A percentile compares a stretch with the other conserved stretches of the same genome.
phyloP scores from a whole-genome alignment of 2,113 vertebrate species.

The Ailuropoda melanoleuca region DNA sequence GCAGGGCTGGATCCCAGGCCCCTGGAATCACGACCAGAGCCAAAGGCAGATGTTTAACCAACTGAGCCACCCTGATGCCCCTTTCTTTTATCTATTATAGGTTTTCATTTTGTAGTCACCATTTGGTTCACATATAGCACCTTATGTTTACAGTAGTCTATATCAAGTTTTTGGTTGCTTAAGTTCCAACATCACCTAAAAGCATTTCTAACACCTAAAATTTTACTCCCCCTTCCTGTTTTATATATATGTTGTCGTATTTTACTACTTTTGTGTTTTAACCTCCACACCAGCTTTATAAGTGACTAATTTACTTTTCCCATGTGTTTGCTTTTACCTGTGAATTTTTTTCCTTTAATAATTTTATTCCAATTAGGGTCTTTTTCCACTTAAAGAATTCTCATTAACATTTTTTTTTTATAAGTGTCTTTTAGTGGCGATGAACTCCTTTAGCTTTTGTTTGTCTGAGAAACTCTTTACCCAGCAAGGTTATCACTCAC shows the following conservation, averaged over 20 bases:
- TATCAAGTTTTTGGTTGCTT: not conserved
- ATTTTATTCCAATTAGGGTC: not conserved
- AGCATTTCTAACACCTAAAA: not conserved
- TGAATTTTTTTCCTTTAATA: not conserved
- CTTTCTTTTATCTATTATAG: not conserved
- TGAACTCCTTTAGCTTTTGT: not conserved
- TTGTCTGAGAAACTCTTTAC: not conserved
- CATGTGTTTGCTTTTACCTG: not conserved
- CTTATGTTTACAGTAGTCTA: not conserved
- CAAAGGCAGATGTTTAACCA: too few relatives aligned
- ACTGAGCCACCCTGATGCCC: too few relatives aligned
- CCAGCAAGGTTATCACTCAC: too few relatives aligned
- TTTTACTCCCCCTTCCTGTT: not conserved
- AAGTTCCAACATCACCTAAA: not conserved
- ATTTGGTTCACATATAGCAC: not conserved
- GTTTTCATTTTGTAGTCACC: not conserved
- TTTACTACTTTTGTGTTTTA: not conserved
- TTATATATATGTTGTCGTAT: not conserved
- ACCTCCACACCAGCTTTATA: not conserved
- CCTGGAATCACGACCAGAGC: too few relatives aligned
- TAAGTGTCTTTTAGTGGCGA: not conserved
- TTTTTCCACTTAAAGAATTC: not conserved
- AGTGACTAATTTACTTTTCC: not conserved
- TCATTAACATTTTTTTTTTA: not conserved
- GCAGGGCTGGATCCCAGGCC: too few relatives aligned